Base-by-base conservation (phyloP, 2,888 invertebrate species). In the Dascillus cervinus region DNA sequence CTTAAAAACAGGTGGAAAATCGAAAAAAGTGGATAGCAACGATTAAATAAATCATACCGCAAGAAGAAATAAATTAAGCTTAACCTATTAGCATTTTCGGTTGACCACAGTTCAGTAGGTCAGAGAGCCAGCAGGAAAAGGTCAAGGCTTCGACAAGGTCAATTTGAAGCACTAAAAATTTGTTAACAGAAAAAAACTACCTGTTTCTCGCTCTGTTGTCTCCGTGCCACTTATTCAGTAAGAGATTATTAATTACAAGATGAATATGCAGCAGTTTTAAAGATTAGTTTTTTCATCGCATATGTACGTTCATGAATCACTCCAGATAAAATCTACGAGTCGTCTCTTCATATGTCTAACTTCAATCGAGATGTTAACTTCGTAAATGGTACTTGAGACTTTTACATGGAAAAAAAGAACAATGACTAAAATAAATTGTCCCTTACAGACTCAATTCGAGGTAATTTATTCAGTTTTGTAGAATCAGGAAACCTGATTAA, bases 71-170 rank as follows among this genome's bases (percentile, higher is more conserved):
- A 43, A 43, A 41, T 43, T 37, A 28, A 25, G 29, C 32, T 43
- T 43, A 41, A 37, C 37, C 44, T 35, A 45, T 42, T 41, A 43
- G 42, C 39, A 37, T 36, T 29, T 37, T 35, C 31, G 33, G 37
- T 34, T 41, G 42, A 40, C 39, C 39, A 40, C 32, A 36, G 44
- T 42, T 44, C 40, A 44, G 34, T 45, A 27, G 45, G 45, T 45
- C 45, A 39, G 25, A 37, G 39, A 34, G 48, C n/a, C n/a, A 42
- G 38, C 41, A 39, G 41, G 39, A 36, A 46, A 42, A 46, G 48
- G 48, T 45, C 48, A 48, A 48, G 48, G 48, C 43, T 44, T 27
- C 21, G 26, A 42, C 48, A 48, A 48, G 46, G 48, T 48, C 46
- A 48, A 29, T 35, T 26, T 39, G 35, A 37, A 31, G 27, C 17